Conservation (phyloP, 2,888 invertebrate genomes). For the Agrypnus murinus region DNA sequence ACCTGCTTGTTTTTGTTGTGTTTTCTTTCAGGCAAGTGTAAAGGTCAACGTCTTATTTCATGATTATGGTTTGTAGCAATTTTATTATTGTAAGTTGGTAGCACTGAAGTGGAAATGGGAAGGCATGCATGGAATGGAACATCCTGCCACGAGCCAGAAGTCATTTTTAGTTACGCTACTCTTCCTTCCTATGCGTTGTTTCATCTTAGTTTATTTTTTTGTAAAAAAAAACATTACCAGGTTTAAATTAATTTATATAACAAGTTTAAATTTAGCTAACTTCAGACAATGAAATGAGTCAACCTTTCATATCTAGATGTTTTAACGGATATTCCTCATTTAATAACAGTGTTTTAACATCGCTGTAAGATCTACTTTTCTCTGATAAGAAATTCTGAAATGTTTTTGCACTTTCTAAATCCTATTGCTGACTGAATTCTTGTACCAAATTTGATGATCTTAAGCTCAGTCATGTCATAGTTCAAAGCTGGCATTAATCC, state of each 20-base stretch:
- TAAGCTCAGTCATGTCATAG: no score
- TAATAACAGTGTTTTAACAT: no score
- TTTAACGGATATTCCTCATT: no score
- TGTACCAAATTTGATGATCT: no score
- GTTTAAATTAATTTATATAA: not conserved
- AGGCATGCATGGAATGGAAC: conserved; percentile 33
- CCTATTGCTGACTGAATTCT: no score
- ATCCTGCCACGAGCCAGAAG: conserved; percentile 43
- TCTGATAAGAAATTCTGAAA: no score
- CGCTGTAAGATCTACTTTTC: no score
- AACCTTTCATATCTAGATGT: no score
- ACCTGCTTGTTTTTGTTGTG: conserved; percentile 5
- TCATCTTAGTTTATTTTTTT: not conserved
- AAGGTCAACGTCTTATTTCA: conserved; percentile 29
- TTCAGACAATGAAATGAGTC: no score
- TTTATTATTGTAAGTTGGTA: conserved; percentile 32
- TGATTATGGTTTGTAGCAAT: conserved; percentile 23
- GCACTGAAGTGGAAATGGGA: conserved; percentile 38
- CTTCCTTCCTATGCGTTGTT: not conserved
- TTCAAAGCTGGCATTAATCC: no score
- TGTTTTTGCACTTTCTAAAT: no score
- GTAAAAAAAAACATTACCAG: not conserved
- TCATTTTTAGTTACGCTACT: conserved; percentile 35
- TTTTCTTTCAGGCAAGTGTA: conserved; percentile 20
- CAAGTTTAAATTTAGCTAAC: no score